Evolutionary conservation across 1,140 invertebrate genomes (phyloP).

Genomic region (Dryas iulia): DNA sequence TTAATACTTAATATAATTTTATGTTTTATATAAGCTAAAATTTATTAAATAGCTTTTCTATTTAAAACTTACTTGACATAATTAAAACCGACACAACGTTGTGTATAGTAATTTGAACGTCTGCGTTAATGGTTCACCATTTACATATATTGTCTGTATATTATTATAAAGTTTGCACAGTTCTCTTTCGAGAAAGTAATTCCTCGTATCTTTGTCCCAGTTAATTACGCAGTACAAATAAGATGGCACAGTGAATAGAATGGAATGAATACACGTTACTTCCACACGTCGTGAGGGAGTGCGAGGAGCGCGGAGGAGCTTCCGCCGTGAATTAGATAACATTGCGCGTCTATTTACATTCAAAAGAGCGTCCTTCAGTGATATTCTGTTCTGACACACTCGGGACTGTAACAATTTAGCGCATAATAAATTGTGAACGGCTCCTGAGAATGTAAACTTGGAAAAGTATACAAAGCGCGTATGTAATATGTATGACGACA

Average conservation of each 20-base stretch:
- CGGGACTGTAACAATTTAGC: neutral
- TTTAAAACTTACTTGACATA: no score
- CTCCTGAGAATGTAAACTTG: no score
- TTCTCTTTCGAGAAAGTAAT: neutral
- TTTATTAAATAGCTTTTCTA: no score
- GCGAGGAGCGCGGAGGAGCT: no score
- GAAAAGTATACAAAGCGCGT: no score
- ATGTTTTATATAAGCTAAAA: no score
- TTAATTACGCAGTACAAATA: neutral
- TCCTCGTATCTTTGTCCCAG: neutral
- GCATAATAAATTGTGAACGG: neutral
- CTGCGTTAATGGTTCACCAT: no score
- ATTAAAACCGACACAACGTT: no score
- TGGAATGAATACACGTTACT: neutral
- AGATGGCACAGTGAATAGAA: neutral
- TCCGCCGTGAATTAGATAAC: neutral
- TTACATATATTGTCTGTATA: neutral
- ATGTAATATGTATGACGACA: no score
- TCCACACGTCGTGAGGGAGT: neutral
- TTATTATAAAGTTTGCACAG: neutral
- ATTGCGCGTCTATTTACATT: neutral
- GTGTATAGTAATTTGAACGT: no score
- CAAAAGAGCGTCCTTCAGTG: neutral
- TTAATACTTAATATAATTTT: no score
- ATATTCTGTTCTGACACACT: neutral